Evolutionary conservation across 1,140 invertebrate species (phyloP), one percentile per base, ranked within the genome.

Genomic region (Cydia pomonella): DNA sequence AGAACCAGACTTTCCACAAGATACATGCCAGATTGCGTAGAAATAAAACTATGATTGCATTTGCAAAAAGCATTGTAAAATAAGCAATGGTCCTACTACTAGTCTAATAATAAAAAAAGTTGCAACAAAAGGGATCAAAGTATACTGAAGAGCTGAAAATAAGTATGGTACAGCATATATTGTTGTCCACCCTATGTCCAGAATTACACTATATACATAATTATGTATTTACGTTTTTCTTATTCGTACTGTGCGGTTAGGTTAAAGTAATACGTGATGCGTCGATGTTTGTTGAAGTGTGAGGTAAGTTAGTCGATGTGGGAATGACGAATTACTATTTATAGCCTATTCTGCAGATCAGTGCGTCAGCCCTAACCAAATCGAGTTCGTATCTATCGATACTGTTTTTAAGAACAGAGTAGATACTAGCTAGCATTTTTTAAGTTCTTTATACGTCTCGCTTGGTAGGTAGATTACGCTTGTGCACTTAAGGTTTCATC

Each of bases 281-380:
- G 16, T 2, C 23, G 64, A 13, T 33, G 64, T 69, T 69, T 69
- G 29, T 38, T 69, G 27, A 33, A 69, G 64, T 33, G 64, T 33
- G 16, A 69, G n/a, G 64, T 69, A 69, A 29, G 29, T 33, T 38
- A 33, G 33, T 6, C 27, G 27, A 7, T n/a, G 23, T 63, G 9
- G 33, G 29, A n/a, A 69, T 69, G 64, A 69, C 64, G 16, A 69
- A 69, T 69, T 33, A 69, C 64, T 69, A 69, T 69, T 69, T 69
- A 33, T 69, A 69, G 64, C 21, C 9, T 59, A 21, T 23, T 23
- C 53, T 59, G 7, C 53, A 59, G 53, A 23, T 16, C 16, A 59
- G 21, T 59, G 53, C 53, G 53, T 59, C 53, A 59, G 53, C 18
- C 23, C 53, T 23, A n/a, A 23, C 53, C 18, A 59, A 59, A 59